phyloP scores from a whole-genome alignment of 1,140 invertebrate genomes.

The Geopemphigus sp. region DNA sequence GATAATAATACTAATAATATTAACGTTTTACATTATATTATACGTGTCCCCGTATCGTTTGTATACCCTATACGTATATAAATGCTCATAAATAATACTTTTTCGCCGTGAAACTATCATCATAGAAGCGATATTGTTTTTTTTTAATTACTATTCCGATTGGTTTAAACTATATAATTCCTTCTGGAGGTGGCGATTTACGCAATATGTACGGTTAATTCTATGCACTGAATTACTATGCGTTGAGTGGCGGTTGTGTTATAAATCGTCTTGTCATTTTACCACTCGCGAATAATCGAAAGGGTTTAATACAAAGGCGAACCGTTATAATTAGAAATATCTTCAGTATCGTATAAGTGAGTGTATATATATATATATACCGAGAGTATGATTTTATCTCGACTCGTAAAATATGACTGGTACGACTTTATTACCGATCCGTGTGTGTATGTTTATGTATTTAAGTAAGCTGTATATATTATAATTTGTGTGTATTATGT shows the following conservation, averaged over 20 bases:
- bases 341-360: background rate
- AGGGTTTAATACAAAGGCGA: conserved; percentile 19
- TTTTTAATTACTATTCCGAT: too few relatives aligned
- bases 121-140: background rate
- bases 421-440: conserved; percentile 28
- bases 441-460: background rate
- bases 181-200: background rate
- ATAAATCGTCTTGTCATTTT: conserved; percentile 11
- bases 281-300: conserved; percentile 37
- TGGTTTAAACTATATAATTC: too few relatives aligned
- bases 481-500: too few relatives aligned
- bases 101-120: background rate
- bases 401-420: conserved; percentile 29
- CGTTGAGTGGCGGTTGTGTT: background rate
- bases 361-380: background rate
- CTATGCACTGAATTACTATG: background rate
- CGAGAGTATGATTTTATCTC: conserved; percentile 18
- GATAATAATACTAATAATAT: too few relatives aligned
- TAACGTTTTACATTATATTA: background rate
- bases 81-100: background rate
- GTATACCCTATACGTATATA: background rate
- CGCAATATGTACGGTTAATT: background rate
- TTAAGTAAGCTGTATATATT: too few relatives aligned
- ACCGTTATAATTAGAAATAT: conserved; percentile 32
- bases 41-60: background rate